These are phyloP conservation scores for Iselma pallidipennis DNA, from an alignment of 2,888 invertebrate genomes.

Conservation along the genomic window DNA sequence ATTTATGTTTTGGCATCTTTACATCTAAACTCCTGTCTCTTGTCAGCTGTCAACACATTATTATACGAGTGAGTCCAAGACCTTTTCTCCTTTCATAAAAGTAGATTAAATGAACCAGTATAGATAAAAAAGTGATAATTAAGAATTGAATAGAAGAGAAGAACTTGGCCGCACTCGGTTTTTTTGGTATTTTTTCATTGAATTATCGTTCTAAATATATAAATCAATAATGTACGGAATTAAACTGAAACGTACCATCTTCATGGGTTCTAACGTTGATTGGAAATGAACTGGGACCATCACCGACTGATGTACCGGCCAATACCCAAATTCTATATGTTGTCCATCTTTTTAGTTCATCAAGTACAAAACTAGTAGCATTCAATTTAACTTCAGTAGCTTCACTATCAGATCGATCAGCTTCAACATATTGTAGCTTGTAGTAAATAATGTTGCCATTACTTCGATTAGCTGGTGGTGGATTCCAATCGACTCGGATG, in stretches of 20 bases:
- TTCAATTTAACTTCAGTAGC: slow-evolving; percentile 80
- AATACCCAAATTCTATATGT: slow-evolving; percentile 96
- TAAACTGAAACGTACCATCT: slow-evolving; percentile 86
- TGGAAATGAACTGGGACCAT: slow-evolving; percentile 91
- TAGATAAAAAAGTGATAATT: neutral
- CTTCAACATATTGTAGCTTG: slow-evolving; percentile 89
- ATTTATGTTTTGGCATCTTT: slow-evolving; percentile 16
- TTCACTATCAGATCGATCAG: slow-evolving; percentile 82
- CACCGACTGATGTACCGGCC: slow-evolving; percentile 95
- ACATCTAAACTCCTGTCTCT: slow-evolving; percentile 23
- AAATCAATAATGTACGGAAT: neutral
- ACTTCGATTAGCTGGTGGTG: slow-evolving; percentile 87
- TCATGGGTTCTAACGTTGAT: slow-evolving; percentile 93
- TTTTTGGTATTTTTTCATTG: slow-evolving; percentile 2
- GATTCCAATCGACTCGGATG: slow-evolving; percentile 89
- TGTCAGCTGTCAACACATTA: slow-evolving; percentile 27
- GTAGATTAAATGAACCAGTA: neutral
- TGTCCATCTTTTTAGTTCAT: slow-evolving; percentile 92
- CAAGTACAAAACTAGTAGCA: slow-evolving; percentile 78
- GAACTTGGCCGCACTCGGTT: slow-evolving; percentile 8
- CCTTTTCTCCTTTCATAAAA: neutral
- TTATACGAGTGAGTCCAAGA: slow-evolving; percentile 5
- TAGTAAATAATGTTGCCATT: slow-evolving; percentile 94
- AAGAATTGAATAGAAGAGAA: too few species aligned
- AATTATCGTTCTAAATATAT: slow-evolving; percentile 17